Evolutionary conservation across 2,113 vertebrate species (phyloP).

Genomic region (Leptosomus discolor): DNA sequence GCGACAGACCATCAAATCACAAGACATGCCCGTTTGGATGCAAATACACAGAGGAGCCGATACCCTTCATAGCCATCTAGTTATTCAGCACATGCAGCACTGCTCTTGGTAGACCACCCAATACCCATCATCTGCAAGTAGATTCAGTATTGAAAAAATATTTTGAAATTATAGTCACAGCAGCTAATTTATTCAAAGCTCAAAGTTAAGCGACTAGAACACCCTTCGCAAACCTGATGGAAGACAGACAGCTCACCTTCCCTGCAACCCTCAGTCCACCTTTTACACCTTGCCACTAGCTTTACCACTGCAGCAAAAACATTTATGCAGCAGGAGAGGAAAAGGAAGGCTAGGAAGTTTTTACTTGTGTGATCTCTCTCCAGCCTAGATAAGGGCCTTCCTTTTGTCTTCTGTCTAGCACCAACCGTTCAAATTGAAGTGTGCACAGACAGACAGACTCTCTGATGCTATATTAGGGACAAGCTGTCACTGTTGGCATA

Average conservation of each 20-base stretch:
- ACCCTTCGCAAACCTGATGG: neutral
- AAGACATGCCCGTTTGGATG: neutral
- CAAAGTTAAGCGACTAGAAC: neutral
- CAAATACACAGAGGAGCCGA: neutral
- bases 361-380: neutral
- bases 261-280: neutral
- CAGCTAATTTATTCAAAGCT: neutral
- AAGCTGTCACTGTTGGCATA: neutral
- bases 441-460: neutral
- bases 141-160: neutral
- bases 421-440: neutral
- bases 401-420: neutral
- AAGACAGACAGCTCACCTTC: neutral
- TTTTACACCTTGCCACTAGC: neutral
- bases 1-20: neutral
- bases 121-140: neutral
- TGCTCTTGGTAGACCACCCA: neutral
- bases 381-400: neutral
- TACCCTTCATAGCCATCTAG: neutral
- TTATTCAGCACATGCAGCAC: neutral
- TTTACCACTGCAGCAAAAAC: neutral
- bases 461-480: neutral
- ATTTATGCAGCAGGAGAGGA: neutral
- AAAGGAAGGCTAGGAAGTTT: neutral
- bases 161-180: neutral